These are phyloP conservation scores for Orthonevra nobilis DNA, from an alignment of 2,888 invertebrate species.

Conservation along the genomic window DNA sequence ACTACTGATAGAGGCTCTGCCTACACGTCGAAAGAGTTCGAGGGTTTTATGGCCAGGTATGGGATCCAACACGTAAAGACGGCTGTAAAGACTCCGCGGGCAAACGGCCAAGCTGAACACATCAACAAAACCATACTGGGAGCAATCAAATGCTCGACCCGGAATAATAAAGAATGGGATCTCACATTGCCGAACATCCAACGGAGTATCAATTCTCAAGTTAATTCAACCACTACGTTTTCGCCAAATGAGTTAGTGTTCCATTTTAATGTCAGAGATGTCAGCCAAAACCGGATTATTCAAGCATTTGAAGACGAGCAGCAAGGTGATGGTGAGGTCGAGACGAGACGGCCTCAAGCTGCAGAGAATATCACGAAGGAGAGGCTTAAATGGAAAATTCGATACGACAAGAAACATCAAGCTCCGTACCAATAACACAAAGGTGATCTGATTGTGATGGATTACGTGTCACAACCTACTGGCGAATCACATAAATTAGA, in stretches of 20 bases:
- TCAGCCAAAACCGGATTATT: conserved; percentile 30
- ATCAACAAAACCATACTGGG: conserved; percentile 35
- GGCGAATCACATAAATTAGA: conserved; percentile 49
- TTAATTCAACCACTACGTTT: conserved; percentile 41
- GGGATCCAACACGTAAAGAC: conserved; percentile 34
- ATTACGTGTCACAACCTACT: conserved; percentile 27
- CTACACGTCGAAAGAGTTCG: too few relatives aligned
- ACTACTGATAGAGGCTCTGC: too few relatives aligned
- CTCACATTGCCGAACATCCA: conserved; percentile 43
- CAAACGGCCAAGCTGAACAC: conserved; percentile 37
- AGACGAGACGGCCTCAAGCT: conserved; percentile 5
- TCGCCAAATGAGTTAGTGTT: conserved; percentile 64
- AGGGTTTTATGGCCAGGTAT: too few relatives aligned
- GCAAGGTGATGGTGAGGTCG: not conserved
- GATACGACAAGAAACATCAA: conserved; percentile 45
- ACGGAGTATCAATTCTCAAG: conserved; percentile 61
- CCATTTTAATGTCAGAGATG: conserved; percentile 53
- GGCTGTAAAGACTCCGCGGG: conserved; percentile 13
- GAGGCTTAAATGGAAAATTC: conserved; percentile 50
- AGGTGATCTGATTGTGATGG: conserved; percentile 42
- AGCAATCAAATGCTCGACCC: conserved; percentile 40
- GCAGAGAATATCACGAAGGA: conserved; percentile 26
- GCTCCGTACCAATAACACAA: conserved; percentile 19
- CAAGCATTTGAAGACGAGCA: conserved; percentile 8
- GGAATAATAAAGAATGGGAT: conserved; percentile 54